Evolutionary conservation across 2,888 invertebrate genomes (phyloP).

Genomic region (Diplolepis rosae): DNA sequence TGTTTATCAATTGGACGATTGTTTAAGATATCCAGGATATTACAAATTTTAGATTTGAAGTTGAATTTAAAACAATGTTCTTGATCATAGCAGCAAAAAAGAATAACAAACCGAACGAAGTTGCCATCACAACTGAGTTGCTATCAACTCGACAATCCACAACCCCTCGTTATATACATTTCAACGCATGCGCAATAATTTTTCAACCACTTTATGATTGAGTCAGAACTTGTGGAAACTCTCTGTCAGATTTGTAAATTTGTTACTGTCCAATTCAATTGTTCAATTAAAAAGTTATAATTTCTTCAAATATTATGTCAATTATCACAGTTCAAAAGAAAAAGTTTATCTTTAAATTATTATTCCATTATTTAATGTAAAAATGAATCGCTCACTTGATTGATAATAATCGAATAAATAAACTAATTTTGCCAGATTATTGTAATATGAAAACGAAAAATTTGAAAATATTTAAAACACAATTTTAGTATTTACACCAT

Average conservation of each 20-base stretch:
- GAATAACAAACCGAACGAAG: constrained; percentile 33
- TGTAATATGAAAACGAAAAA: no score
- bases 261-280: background rate
- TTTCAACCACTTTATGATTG: background rate
- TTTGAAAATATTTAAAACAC: no score
- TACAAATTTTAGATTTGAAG: background rate
- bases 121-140: constrained; percentile 64
- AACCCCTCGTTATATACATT: background rate
- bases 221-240: background rate
- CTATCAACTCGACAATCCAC: constrained; percentile 40
- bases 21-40: background rate
- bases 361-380: no score
- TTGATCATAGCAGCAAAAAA: background rate
- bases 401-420: no score
- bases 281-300: background rate
- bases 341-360: no score
- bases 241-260: background rate
- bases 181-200: background rate
- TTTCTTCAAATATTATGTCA: no score
- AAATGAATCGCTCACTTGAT: no score
- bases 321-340: no score
- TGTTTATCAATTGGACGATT: no score
- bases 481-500: no score
- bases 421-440: no score
- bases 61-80: background rate